Percentiles rank a stretch among this genome's conserved stretches.
phyloP scores from a whole-genome alignment of 2,888 invertebrate species.

The Ditylenchus weischeri region DNA sequence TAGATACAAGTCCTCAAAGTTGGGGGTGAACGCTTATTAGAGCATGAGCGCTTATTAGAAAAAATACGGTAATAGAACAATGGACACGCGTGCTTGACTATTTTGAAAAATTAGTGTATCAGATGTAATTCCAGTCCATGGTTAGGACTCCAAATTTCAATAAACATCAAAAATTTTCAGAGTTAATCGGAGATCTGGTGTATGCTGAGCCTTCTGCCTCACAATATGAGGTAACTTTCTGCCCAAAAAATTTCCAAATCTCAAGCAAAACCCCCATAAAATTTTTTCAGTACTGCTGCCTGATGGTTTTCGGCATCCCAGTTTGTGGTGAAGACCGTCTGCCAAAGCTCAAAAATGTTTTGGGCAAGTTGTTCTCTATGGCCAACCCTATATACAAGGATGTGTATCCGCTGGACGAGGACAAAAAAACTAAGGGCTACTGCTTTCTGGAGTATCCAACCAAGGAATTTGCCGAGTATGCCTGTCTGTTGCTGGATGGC shows the following conservation, averaged over 20 bases:
- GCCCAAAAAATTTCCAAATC: too few species aligned
- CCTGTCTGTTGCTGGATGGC: constrained; percentile 81
- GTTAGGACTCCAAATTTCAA: neutral
- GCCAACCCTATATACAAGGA: constrained; percentile 84
- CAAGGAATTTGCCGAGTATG: constrained; percentile 66
- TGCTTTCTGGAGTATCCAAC: constrained; percentile 49
- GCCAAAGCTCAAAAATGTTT: constrained; percentile 85
- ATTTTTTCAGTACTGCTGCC: constrained; percentile 67
- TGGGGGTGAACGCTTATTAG: too few species aligned
- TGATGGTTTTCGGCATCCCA: constrained; percentile 93
- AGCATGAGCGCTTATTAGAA: too few species aligned
- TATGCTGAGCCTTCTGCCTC: constrained; percentile 85
- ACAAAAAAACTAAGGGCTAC: constrained; percentile 69
- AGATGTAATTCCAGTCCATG: too few species aligned
- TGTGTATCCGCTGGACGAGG: constrained; percentile 79
- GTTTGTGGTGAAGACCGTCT: constrained; percentile 84
- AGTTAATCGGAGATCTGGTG: constrained; percentile 84
- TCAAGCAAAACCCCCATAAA: too few species aligned
- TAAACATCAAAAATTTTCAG: constrained; percentile 66
- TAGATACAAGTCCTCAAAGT: too few species aligned
- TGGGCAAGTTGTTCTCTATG: constrained; percentile 83
- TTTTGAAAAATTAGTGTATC: too few species aligned
- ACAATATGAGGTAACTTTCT: constrained; percentile 77
- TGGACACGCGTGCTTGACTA: too few species aligned
- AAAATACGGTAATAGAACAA: too few species aligned